A percentile compares a stretch with the other conserved stretches of the same genome.
These are phyloP conservation scores for Gymnogyps californianus DNA, from an alignment of 2,113 vertebrate genomes.

Conservation along the genomic window DNA sequence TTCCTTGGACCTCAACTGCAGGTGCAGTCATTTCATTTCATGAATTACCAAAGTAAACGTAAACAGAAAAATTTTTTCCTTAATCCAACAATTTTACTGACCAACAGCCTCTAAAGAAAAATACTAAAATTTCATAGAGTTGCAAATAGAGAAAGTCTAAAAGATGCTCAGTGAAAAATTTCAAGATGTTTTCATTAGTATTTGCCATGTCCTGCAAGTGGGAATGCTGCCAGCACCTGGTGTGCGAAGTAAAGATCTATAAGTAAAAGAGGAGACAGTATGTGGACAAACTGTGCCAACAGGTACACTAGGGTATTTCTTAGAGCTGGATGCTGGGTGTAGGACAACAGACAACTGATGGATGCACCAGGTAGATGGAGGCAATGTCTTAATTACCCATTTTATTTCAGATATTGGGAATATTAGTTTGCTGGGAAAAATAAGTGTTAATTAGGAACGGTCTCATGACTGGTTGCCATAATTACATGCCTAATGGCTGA, in stretches of 20 bases:
- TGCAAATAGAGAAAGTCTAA: background rate
- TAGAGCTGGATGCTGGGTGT: background rate
- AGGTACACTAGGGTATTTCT: background rate
- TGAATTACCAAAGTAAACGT: background rate
- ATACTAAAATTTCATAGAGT: background rate
- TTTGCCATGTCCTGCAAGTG: background rate
- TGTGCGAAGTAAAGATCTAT: background rate
- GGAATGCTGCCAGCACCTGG: background rate
- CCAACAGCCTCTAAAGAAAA: background rate
- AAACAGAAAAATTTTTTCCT: background rate
- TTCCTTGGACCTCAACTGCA: background rate
- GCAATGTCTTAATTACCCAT: background rate
- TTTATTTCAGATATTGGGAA: background rate
- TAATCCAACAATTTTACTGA: background rate
- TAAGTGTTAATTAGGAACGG: background rate
- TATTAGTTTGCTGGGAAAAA: background rate
- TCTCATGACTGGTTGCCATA: slow-evolving; percentile 19
- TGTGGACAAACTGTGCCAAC: background rate
- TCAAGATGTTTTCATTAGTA: background rate
- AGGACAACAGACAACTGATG: background rate
- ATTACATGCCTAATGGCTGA: slow-evolving; percentile 1
- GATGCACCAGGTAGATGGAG: background rate
- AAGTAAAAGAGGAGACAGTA: background rate
- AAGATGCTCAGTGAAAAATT: background rate
- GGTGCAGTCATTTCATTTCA: background rate